Evolutionary conservation across 2,113 vertebrate genomes (phyloP).

Genomic region (Recurvirostra avosetta): DNA sequence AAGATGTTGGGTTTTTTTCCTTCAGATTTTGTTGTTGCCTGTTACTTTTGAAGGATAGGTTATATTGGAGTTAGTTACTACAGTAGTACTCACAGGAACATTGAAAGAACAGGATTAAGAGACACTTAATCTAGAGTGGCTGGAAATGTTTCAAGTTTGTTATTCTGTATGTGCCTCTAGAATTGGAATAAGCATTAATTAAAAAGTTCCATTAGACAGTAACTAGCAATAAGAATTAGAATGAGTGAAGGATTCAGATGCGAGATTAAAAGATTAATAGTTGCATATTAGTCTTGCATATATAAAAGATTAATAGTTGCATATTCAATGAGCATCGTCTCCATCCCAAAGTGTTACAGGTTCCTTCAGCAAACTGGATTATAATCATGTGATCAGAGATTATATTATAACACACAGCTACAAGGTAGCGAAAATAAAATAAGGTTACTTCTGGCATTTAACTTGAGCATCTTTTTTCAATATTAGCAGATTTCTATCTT

Average conservation of each 20-base stretch:
- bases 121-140: not conserved
- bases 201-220: not conserved
- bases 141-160: not conserved
- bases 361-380: not conserved
- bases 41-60: not conserved
- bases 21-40: not conserved
- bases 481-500: not conserved
- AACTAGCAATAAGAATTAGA: not conserved
- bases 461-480: not conserved
- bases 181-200: not conserved
- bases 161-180: not conserved
- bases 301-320: not conserved
- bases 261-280: not conserved
- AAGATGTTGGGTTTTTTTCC: not conserved
- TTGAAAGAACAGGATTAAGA: not conserved
- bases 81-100: not conserved
- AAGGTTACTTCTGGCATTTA: not conserved
- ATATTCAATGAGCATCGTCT: not conserved
- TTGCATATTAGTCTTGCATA: not conserved
- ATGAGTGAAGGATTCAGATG: not conserved
- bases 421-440: not conserved
- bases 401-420: not conserved
- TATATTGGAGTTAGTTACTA: not conserved
- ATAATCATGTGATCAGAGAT: not conserved
- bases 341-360: not conserved